Evolutionary conservation across 2,113 vertebrate genomes (phyloP), one percentile per base, ranked within the genome.

Genomic region (Proteles cristata): DNA sequence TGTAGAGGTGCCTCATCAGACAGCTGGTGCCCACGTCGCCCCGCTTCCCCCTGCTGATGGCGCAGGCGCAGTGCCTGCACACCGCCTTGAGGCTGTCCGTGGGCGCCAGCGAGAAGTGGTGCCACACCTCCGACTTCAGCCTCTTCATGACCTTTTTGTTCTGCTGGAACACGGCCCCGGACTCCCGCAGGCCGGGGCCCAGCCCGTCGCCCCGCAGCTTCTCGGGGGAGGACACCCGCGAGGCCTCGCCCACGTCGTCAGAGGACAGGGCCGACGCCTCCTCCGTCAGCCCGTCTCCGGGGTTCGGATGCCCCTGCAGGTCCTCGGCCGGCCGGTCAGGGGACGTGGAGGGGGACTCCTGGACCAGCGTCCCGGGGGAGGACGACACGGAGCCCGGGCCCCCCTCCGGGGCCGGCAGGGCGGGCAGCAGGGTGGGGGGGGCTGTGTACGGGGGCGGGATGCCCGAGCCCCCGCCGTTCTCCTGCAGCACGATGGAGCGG

Each of bases 111-210:
- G 98, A 99, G 98, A 99, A 99, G 98, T 99, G 99, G 90, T 99
- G 99, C 99, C 99, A 99, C 23, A 99, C 99, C 97, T 99, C 99
- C 0, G 99, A 99, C 98, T 99, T 99, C 39, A 99, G 99, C 79
- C 99, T 99, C 97, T 99, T 99, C 99, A 99, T 99, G 55, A 99
- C 99, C 98, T 99, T 99, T 95, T 99, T 99, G 92, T 99, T 99
- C 98, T 99, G 99, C 96, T 99, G 99, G 98, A 99, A 99, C 94
- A 99, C 98, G 2, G 99, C 98, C 19, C 99, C 98, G 1, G 98
- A 89, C 85, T 98, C 98, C 97, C 96, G 96, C 90, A 90, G 61
- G 28, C 98, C 50, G 1, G 98, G 98, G 93, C 99, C 98, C 50
- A 97, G 85, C 66, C 98, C 98, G 7, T 98, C 98, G 1, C 98